A percentile compares a stretch with the other conserved stretches of the same genome.
Evolutionary conservation across 2,888 invertebrate species (phyloP).

Genomic region (Pristionchus entomophagus): DNA sequence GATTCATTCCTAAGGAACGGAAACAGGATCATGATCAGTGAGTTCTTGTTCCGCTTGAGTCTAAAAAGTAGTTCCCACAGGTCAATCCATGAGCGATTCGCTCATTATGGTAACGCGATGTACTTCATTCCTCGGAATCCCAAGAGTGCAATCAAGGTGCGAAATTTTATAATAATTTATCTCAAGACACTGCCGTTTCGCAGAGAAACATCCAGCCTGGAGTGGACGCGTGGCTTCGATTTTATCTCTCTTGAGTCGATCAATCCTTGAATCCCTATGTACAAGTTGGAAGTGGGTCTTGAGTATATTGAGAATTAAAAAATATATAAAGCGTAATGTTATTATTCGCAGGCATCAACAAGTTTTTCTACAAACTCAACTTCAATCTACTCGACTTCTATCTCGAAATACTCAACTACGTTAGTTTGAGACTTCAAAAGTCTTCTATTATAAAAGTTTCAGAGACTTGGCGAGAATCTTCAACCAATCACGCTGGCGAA

Average conservation of each 20-base stretch:
- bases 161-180: not conserved
- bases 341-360: conserved; percentile 54
- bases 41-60: not conserved
- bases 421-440: not conserved
- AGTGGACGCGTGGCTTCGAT: conserved; percentile 55
- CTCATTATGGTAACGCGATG: conserved; percentile 15
- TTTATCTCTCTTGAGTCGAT: conserved; percentile 51
- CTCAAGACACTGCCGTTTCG: not conserved
- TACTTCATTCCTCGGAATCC: not conserved
- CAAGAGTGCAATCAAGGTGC: not conserved
- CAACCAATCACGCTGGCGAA: not conserved
- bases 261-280: conserved; percentile 49
- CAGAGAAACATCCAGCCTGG: conserved; percentile 48
- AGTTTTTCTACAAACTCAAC: conserved; percentile 53
- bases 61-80: not conserved
- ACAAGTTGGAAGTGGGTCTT: conserved; percentile 53
- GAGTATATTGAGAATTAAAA: not conserved
- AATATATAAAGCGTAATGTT: not conserved
- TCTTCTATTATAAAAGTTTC: not conserved
- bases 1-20: not conserved
- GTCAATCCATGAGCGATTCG: not conserved
- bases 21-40: not conserved
- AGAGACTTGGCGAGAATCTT: not conserved
- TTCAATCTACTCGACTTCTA: conserved; percentile 50
- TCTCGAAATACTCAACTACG: not conserved